Conservation (phyloP, 2,113 vertebrate genomes). For the Eleginops maclovinus region DNA sequence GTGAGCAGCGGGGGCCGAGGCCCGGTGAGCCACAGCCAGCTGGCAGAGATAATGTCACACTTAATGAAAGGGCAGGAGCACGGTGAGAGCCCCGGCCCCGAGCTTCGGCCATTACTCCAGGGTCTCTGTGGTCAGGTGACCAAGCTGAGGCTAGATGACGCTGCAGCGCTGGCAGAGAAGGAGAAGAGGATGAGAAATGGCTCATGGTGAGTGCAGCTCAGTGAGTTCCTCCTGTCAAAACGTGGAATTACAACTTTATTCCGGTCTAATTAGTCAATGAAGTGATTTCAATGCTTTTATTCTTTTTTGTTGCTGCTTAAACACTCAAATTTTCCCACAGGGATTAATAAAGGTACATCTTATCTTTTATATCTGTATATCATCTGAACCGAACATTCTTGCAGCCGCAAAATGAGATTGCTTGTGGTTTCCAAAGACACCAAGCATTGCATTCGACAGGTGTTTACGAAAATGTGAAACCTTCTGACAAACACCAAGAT, state of each 20-base stretch:
- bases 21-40: conserved; percentile 33
- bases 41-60: conserved; percentile 72
- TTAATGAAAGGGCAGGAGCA: conserved; percentile 57
- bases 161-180: conserved; percentile 9
- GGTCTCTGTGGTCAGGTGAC: conserved; percentile 83
- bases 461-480: not conserved
- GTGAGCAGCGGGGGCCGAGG: conserved; percentile 1
- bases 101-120: conserved; percentile 82
- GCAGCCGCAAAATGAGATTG: not conserved
- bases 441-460: not conserved
- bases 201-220: conserved; percentile 52
- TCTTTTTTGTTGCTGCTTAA: too few species aligned
- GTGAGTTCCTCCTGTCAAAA: not conserved
- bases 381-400: not conserved
- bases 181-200: conserved; percentile 36
- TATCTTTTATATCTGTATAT: too few species aligned
- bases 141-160: conserved; percentile 77
- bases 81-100: conserved; percentile 15
- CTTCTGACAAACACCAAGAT: too few species aligned
- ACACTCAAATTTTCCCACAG: too few species aligned
- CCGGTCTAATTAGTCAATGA: not conserved
- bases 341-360: too few species aligned
- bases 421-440: not conserved
- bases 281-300: not conserved
- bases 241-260: not conserved